Percentiles rank a stretch among this genome's conserved stretches.
Conservation (phyloP, 1,140 invertebrate genomes). For the Scaptomyza hsui region DNA sequence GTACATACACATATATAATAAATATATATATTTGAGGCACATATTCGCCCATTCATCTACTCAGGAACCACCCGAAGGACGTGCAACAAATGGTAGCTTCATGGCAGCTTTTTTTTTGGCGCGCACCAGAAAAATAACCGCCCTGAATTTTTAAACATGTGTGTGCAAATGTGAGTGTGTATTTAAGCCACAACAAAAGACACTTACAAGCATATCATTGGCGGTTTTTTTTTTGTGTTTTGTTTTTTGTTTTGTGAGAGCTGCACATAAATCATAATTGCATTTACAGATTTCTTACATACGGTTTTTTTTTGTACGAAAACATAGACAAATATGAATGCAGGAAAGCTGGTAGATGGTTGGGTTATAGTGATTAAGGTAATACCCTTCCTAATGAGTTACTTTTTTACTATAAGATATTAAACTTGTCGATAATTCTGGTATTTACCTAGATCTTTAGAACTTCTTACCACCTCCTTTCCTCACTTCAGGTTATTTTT, state of each 20-base stretch:
- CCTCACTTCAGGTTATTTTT: too few species aligned
- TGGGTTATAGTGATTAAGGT: background rate
- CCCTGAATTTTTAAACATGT: constrained; percentile 4
- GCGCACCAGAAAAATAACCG: constrained; percentile 29
- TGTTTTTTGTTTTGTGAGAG: constrained; percentile 24
- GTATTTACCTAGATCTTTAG: too few species aligned
- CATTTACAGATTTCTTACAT: constrained; percentile 71
- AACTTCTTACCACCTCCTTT: too few species aligned
- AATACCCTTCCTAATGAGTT: constrained; percentile 23
- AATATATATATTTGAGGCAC: background rate
- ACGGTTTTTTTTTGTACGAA: constrained; percentile 31
- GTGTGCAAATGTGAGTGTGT: constrained; percentile 9
- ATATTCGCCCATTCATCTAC: constrained; percentile 13
- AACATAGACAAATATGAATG: constrained; percentile 37
- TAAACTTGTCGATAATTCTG: too few species aligned
- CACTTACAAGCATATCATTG: constrained; percentile 74
- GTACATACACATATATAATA: constrained; percentile 18
- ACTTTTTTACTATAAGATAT: background rate
- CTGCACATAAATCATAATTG: constrained; percentile 64
- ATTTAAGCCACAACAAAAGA: constrained; percentile 78
- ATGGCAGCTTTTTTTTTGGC: constrained; percentile 59
- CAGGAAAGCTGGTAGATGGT: background rate
- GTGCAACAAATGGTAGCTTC: constrained; percentile 53
- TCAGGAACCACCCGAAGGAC: constrained; percentile 37
- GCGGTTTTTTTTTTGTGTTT: constrained; percentile 56